Conservation (phyloP, 2,797 vertebrate genomes). For the Muraenolepis orangiensis region DNA sequence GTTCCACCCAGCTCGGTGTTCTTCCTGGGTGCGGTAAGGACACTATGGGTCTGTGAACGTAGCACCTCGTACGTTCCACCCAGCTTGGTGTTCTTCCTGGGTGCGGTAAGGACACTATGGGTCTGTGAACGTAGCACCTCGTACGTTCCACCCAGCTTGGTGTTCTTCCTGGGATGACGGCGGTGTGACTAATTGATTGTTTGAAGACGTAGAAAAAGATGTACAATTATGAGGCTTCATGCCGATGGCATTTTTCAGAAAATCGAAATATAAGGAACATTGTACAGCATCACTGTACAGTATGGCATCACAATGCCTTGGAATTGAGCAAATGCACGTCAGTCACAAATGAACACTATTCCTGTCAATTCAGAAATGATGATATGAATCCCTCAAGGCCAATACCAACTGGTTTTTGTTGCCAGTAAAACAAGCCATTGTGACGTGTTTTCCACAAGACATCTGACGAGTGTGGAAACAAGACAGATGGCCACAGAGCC, state of each 20-base stretch:
- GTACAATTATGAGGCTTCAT: neutral
- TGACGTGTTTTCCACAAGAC: conserved; percentile 16
- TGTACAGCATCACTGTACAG: neutral
- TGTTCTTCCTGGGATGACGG: neutral
- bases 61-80: neutral
- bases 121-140: neutral
- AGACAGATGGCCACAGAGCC: conserved; percentile 37
- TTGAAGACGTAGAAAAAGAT: neutral
- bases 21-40: too few species aligned
- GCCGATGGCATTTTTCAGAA: neutral
- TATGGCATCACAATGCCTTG: neutral
- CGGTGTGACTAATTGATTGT: neutral
- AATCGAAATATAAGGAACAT: neutral
- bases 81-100: neutral
- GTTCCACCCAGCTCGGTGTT: too few species aligned
- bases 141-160: neutral
- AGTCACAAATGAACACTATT: conserved; percentile 3
- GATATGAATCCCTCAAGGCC: neutral
- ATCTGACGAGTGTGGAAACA: conserved; percentile 23
- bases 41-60: too few species aligned
- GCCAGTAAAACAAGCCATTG: conserved; percentile 13
- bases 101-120: too few species aligned
- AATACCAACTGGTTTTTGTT: conserved; percentile 20
- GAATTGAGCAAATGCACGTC: neutral
- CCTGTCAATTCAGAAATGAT: conserved; percentile 10